A percentile compares a stretch with the other conserved stretches of the same genome.
phyloP scores from a whole-genome alignment of 1,140 invertebrate species.

The Holcopasites calliopsidis region DNA sequence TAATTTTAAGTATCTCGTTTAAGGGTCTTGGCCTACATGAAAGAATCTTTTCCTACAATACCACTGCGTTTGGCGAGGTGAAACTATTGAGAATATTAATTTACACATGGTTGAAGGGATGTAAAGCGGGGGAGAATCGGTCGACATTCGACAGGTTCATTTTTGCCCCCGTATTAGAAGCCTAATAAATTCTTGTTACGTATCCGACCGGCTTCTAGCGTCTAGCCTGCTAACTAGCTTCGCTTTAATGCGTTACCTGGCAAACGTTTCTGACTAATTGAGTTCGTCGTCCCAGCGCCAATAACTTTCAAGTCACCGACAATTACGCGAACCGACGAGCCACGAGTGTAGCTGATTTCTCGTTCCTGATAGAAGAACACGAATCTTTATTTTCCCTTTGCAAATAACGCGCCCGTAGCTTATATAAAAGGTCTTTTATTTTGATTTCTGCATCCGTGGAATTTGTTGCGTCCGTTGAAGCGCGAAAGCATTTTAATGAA shows the following conservation, averaged over 20 bases:
- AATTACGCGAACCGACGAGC: conserved; percentile 34
- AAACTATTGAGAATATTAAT: neutral
- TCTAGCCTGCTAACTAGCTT: conserved; percentile 27
- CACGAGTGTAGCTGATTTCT: neutral
- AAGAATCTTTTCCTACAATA: conserved; percentile 21
- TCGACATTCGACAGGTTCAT: neutral
- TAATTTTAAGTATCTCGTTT: conserved; percentile 24
- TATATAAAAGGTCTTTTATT: too few species aligned
- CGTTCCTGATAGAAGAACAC: neutral
- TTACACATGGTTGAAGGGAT: neutral
- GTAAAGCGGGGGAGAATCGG: neutral
- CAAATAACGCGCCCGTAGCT: too few species aligned
- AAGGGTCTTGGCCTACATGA: too few species aligned
- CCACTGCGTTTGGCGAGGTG: neutral
- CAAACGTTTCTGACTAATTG: conserved; percentile 50
- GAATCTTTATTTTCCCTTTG: too few species aligned
- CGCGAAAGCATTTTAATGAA: neutral
- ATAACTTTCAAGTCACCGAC: conserved; percentile 18
- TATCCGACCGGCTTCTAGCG: conserved; percentile 30
- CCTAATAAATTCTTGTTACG: conserved; percentile 55
- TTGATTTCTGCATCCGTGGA: neutral
- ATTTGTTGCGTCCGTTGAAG: neutral
- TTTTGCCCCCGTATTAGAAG: neutral
- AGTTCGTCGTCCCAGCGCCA: conserved; percentile 22
- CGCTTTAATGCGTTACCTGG: conserved; percentile 27